phyloP scores from a whole-genome alignment of 2,888 invertebrate species.

The Phyto melanocephala region DNA sequence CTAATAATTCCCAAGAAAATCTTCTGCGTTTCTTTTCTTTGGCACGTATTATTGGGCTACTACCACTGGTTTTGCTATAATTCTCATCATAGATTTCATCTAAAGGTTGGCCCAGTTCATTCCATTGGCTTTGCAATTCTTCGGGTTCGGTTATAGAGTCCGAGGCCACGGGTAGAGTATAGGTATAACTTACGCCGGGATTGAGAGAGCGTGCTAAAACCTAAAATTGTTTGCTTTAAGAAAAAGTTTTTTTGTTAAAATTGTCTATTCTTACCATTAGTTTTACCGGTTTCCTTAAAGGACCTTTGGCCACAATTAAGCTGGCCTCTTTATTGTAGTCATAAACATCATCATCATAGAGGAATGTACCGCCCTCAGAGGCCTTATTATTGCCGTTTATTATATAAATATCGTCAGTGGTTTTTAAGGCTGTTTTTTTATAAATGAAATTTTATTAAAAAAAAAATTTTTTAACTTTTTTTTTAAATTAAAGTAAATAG shows the following conservation, averaged over 20 bases:
- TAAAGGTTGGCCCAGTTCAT: constrained; percentile 72
- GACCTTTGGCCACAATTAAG: constrained; percentile 71
- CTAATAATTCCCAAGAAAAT: constrained; percentile 86
- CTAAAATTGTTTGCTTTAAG: constrained; percentile 78
- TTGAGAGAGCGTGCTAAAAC: constrained; percentile 89
- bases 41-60: constrained; percentile 58
- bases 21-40: constrained; percentile 80
- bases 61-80: constrained; percentile 59
- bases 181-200: constrained; percentile 92
- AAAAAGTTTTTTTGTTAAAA: background rate
- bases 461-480: background rate
- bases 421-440: constrained; percentile 83
- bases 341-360: constrained; percentile 88
- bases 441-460: background rate
- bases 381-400: constrained; percentile 90
- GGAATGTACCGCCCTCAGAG: constrained; percentile 85
- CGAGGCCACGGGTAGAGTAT: constrained; percentile 84
- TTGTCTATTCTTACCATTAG: constrained; percentile 71
- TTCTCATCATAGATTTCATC: constrained; percentile 72
- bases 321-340: constrained; percentile 84
- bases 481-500: too few species aligned
- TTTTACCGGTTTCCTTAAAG: constrained; percentile 69
- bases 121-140: constrained; percentile 75
- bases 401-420: constrained; percentile 87
- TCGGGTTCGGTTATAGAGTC: constrained; percentile 76